Percentiles rank a stretch among this genome's conserved stretches.
phyloP scores from a whole-genome alignment of 1,140 invertebrate species.

The Heterodera schachtii region DNA sequence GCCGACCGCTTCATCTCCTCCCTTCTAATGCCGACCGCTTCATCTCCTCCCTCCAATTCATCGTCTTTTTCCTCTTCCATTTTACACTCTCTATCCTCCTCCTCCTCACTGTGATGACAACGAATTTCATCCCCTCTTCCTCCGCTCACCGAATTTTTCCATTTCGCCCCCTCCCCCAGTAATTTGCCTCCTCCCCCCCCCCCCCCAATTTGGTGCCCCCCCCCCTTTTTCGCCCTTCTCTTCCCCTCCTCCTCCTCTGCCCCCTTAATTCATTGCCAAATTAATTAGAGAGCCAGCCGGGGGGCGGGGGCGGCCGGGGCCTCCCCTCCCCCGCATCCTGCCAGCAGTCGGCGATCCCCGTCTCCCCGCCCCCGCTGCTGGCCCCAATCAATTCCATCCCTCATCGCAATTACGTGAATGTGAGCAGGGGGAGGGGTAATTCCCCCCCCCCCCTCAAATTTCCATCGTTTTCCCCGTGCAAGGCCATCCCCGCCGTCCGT shows the following conservation, averaged over 20 bases:
- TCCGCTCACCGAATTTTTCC: background rate
- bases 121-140: background rate
- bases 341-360: background rate
- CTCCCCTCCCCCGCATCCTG: background rate
- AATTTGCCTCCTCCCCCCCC: background rate
- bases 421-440: background rate
- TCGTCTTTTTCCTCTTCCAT: too few relatives aligned
- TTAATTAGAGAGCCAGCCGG: slow-evolving; percentile 12
- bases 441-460: background rate
- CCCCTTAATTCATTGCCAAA: slow-evolving; percentile 11
- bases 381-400: slow-evolving; percentile 2
- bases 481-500: background rate
- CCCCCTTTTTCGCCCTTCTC: background rate
- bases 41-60: too few relatives aligned
- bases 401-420: slow-evolving; percentile 13
- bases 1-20: too few relatives aligned
- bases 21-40: too few relatives aligned
- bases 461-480: background rate
- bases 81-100: background rate
- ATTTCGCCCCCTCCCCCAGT: background rate
- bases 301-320: too few relatives aligned
- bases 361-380: too few relatives aligned
- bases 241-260: background rate
- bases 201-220: background rate
- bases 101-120: background rate